Evolutionary conservation across 2,797 vertebrate species (phyloP), one percentile per base, ranked within the genome.

Genomic region (Schizothorax lantsangensis): DNA sequence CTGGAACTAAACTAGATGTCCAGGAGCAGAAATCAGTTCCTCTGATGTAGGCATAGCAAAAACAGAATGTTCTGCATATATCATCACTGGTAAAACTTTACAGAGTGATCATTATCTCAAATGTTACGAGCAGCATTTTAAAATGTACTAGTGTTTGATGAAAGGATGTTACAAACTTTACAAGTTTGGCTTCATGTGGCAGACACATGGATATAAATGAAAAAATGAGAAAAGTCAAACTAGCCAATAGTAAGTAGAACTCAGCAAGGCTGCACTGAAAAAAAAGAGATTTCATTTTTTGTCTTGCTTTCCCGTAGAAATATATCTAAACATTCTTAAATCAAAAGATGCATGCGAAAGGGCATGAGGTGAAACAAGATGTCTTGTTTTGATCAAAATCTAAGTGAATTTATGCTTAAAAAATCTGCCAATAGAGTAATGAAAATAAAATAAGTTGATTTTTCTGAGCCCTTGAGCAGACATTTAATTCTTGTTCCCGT

Each of bases 61-160:
- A 59, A 78, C 21, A 6, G 43, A 49, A 68, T 81, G 79, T 45
- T 83, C 49, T 74, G 8, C 26, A 36, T 47, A 43, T 43, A 43
- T 45, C n/a, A 81, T 86, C 89, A 73, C 91, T 90, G 91, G 86
- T 91, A 72, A 87, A 88, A 85, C 87, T 88, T 92, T 91, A 84
- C 54, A 73, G 91, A 92, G 90, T 93, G 94, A 91, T 93, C 91
- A 92, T 93, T 92, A 92, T 92, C 88, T 90, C 69, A 88, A 78
- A 89, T 92, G 86, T 92, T 92, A 92, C 82, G 82, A 92, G 89
- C 90, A 84, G 11, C 81, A 45, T 73, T 73, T 71, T 62, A 62
- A 74, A 74, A 83, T 62, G 38, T 33, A 23, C 54, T 21, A 17
- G 11, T 26, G 19, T 84, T 84, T 64, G 54, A 84, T 75, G 54